phyloP scores from a whole-genome alignment of 2,888 invertebrate species.

The Pollenia labialis region DNA sequence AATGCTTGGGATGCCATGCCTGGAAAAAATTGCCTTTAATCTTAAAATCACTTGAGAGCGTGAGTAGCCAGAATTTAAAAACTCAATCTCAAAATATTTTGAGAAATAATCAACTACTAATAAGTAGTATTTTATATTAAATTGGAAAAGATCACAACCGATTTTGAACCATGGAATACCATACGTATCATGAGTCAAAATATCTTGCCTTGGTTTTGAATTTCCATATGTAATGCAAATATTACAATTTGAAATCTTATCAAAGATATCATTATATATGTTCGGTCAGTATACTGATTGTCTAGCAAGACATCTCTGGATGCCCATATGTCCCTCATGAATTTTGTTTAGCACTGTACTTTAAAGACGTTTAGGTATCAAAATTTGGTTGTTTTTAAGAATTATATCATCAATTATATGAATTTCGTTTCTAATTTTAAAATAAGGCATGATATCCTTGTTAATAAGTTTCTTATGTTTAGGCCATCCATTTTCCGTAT shows the following conservation, averaged over 20 bases:
- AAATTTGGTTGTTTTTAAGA: no score
- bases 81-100: slow-evolving; percentile 73
- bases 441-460: no score
- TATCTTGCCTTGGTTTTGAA: slow-evolving; percentile 49
- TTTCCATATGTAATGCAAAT: slow-evolving; percentile 65
- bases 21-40: slow-evolving; percentile 37
- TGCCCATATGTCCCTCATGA: no score
- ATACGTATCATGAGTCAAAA: slow-evolving; percentile 46
- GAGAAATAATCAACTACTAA: slow-evolving; percentile 73
- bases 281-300: slow-evolving; percentile 66
- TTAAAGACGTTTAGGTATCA: no score
- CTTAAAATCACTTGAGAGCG: slow-evolving; percentile 41
- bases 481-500: no score
- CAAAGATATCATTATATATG: slow-evolving; percentile 62
- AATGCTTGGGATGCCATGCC: no score
- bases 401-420: no score
- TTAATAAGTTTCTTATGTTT: no score
- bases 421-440: no score
- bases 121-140: slow-evolving; percentile 62
- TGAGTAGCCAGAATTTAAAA: slow-evolving; percentile 36
- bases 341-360: no score
- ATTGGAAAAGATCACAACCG: slow-evolving; percentile 69
- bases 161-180: slow-evolving; percentile 59
- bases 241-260: slow-evolving; percentile 68
- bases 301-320: slow-evolving; percentile 49